Percentiles rank a stretch among this genome's conserved stretches.
Evolutionary conservation across 2,113 vertebrate species (phyloP).

Genomic region (Barnardius zonarius): DNA sequence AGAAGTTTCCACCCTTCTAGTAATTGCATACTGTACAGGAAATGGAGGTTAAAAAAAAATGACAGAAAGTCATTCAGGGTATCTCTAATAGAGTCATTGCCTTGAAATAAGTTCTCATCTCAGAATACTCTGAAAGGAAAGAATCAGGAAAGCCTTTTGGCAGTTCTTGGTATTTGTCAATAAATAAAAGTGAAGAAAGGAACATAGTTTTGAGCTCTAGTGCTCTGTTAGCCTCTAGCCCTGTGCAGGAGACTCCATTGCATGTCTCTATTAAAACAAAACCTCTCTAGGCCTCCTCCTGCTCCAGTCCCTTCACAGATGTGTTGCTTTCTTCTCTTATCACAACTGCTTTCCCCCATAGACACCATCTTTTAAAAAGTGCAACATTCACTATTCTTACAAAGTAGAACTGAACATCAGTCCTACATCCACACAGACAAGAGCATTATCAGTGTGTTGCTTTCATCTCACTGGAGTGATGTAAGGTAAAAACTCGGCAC

Average conservation of each 20-base stretch:
- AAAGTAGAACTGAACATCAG: background rate
- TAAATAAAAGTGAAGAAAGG: background rate
- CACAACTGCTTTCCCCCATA: background rate
- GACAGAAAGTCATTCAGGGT: slow-evolving; percentile 66
- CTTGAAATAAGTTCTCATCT: slow-evolving; percentile 64
- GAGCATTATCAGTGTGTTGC: background rate
- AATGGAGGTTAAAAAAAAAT: slow-evolving; percentile 69
- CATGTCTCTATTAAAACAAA: background rate
- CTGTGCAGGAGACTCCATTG: background rate
- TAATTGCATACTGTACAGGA: slow-evolving; percentile 74
- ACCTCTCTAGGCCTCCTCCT: background rate
- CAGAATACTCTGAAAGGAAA: slow-evolving; percentile 22
- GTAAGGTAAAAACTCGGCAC: background rate
- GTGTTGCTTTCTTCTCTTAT: background rate
- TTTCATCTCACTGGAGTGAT: slow-evolving; percentile 5
- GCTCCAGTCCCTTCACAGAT: background rate
- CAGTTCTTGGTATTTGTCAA: background rate
- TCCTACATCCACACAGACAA: background rate
- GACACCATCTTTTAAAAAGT: background rate
- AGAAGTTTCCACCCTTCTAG: slow-evolving; percentile 73
- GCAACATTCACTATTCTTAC: background rate
- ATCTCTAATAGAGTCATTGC: slow-evolving; percentile 55
- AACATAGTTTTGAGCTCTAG: background rate
- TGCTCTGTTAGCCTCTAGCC: background rate
- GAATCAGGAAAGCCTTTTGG: background rate